These are phyloP conservation scores for Caenorhabditis drosophilae DNA, from an alignment of 2,888 invertebrate species.

Conservation along the genomic window DNA sequence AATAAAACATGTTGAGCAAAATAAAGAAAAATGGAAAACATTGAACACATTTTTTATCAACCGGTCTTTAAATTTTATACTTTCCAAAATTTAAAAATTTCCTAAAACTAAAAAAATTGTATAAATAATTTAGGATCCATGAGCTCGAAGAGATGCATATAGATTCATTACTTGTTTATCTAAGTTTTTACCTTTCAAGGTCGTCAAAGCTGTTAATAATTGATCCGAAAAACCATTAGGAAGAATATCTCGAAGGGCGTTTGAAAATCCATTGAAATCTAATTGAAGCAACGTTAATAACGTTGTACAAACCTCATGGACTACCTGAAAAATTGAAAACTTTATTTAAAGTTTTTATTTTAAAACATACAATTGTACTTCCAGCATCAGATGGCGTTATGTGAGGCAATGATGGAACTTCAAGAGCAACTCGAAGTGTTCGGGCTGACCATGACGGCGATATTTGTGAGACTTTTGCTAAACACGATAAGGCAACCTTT, in stretches of 20 bases:
- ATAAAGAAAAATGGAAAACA: too few species aligned
- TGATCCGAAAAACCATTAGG: constrained; percentile 40
- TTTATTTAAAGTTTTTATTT: neutral
- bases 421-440: constrained; percentile 40
- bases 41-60: too few species aligned
- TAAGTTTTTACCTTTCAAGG: constrained; percentile 36
- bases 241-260: constrained; percentile 32
- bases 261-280: constrained; percentile 30
- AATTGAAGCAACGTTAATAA: constrained; percentile 30
- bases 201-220: constrained; percentile 26
- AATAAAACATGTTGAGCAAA: too few species aligned
- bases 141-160: constrained; percentile 21
- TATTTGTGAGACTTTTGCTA: constrained; percentile 31
- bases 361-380: constrained; percentile 27
- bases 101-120: too few species aligned
- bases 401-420: constrained; percentile 45
- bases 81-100: too few species aligned
- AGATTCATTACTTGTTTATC: constrained; percentile 35
- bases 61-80: too few species aligned
- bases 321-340: constrained; percentile 19
- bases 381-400: constrained; percentile 51
- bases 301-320: constrained; percentile 47
- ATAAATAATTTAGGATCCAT: too few species aligned
- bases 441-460: constrained; percentile 32
- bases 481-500: constrained; percentile 41